Evolutionary conservation across 2,797 vertebrate genomes (phyloP), one percentile per base, ranked within the genome.

Genomic region (Parauchenoglanis ngamensis): DNA sequence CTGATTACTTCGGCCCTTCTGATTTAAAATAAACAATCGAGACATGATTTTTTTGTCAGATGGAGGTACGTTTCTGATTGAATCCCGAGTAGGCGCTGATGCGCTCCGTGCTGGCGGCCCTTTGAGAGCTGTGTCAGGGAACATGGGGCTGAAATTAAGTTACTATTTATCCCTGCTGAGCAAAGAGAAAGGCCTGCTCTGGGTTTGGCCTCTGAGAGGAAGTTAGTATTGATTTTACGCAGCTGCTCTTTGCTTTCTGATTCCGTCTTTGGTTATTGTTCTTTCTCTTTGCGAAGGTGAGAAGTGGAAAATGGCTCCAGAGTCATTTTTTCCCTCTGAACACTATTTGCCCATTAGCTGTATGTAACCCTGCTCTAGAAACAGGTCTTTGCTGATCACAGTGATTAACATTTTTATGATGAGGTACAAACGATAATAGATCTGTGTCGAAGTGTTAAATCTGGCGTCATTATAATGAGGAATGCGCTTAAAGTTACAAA

Each of bases 221-320:
- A 94, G 94, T 97, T 96, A 96, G 94, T 96, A 95, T 97, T 95
- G 95, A 97, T 97, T 96, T 96, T 94, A 93, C 92, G 92, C 92
- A 92, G 92, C 13, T 90, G 85, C 92, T 94, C 93, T 95, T 92
- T 94, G 93, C 92, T 95, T 93, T 95, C 95, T 92, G 94, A 89
- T 90, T 92, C 91, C 72, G 46, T 70, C 76, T 52, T 59, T 83
- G 77, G 68, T 82, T 91, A 88, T 92, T 90, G 76, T 68, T 68
- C 70, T 83, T 25, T 19, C 57, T 35, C 40, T 78, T 17, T 72
- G 49, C 0, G n/a, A 76, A 54, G 57, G 28, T 70, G 72, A 15
- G 61, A 67, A 35, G 23, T 25, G 77, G 35, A 56, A 84, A 70
- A 78, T 54, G 46, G 57, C 78, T 25, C 21, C 49, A 28, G 19